Base-by-base conservation (phyloP, 2,888 invertebrate species). In the Zaprionus obscuricornis region DNA sequence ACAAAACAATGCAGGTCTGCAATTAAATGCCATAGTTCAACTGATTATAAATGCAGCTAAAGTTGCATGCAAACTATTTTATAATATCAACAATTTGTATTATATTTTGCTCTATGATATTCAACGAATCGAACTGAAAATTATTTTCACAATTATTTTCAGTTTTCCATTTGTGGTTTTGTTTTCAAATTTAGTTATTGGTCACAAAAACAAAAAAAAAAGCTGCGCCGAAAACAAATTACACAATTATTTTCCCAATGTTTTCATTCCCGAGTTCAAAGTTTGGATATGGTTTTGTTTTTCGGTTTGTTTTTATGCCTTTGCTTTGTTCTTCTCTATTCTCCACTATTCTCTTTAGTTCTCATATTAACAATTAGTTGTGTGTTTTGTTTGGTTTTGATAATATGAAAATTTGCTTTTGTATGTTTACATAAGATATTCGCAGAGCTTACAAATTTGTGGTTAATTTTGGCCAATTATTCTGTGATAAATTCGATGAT, bases 151-250 rank as follows among this genome's bases (percentile, higher is more conserved):
- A 62, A 57, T 59, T 56, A 60, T 55, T 73, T 76, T 31, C 47
- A 56, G 69, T 69, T 79, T 24, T 31, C 45, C 42, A 51, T 79
- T 67, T 79, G 81, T 13, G 77, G 84, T 52, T 70, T 51, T 55
- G 59, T 49, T n/a, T n/a, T 10, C 55, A 63, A 73, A 75, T 64
- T 57, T 34, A 17, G 60, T 57, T 76, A 17, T 39, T 36, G 55
- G 63, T 52, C 49, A 39, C 50, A 51, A 65, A 10, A 26, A 36
- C n/a, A n/a, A n/a, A n/a, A n/a, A n/a, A n/a, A n/a, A n/a, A n/a
- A n/a, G n/a, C n/a, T n/a, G n/a, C n/a, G 22, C 26, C 65, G n/a
- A n/a, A 31, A n/a, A 46, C 52, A 62, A 37, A 66, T 54, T 60
- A 55, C 22, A 42, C 51, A 66, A 56, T 62, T 56, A 36, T 43